phyloP scores from a whole-genome alignment of 2,113 vertebrate genomes.

The Pseudorhombus dupliciocellatus region DNA sequence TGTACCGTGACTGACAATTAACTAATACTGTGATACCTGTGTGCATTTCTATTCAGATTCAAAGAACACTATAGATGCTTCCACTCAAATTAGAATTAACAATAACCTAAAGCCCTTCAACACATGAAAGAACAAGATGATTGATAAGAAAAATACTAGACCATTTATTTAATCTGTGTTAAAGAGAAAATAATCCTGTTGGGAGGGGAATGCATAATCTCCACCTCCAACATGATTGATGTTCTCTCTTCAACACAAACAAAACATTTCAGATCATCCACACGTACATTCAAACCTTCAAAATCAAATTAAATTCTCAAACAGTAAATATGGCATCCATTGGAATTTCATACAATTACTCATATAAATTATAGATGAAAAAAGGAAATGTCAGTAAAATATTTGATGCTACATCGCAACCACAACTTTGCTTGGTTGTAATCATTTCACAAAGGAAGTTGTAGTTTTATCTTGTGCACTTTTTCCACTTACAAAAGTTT shows the following conservation, averaged over 20 bases:
- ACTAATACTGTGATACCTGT: not conserved
- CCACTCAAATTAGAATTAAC: no score
- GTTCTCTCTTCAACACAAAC: not conserved
- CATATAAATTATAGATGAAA: not conserved
- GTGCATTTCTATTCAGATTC: not conserved
- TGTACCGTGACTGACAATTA: no score
- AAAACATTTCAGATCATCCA: conserved; percentile 3
- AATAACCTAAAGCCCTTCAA: not conserved
- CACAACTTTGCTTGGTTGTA: not conserved
- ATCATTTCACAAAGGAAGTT: conserved; percentile 15
- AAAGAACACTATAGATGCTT: not conserved
- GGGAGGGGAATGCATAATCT: conserved; percentile 11
- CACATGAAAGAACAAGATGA: not conserved
- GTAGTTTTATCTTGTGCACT: not conserved
- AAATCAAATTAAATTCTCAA: conserved; percentile 3
- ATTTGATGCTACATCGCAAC: conserved; percentile 14
- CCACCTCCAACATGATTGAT: conserved; percentile 6
- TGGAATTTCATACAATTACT: conserved; percentile 10
- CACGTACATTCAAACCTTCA: conserved; percentile 12
- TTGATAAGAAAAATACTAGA: conserved; percentile 45
- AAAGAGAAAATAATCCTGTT: conserved; percentile 15
- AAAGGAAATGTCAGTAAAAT: not conserved
- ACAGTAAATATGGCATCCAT: conserved; percentile 18
- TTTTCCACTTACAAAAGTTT: conserved; percentile 21
- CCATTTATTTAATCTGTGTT: conserved; percentile 37